Percentiles rank a stretch among this genome's conserved stretches.
Conservation (phyloP, 2,888 invertebrate genomes). For the Theretra japonica region DNA sequence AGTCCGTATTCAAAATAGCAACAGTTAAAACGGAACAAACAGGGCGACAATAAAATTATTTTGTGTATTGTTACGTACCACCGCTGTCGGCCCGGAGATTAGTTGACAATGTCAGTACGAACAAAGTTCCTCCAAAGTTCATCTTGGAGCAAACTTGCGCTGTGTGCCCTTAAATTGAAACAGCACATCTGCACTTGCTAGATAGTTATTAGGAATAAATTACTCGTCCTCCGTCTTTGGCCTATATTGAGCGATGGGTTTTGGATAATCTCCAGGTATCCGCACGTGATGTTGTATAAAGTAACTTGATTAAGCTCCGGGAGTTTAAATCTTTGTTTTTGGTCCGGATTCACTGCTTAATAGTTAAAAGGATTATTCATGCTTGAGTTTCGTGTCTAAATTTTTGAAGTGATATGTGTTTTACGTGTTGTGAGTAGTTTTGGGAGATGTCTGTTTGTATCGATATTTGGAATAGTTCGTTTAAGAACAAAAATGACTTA, state of each 20-base stretch:
- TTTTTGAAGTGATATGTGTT: neutral
- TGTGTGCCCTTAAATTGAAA: slow-evolving; percentile 81
- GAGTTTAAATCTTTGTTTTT: slow-evolving; percentile 7
- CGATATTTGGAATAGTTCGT: no score
- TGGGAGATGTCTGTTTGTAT: no score
- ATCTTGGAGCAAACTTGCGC: slow-evolving; percentile 68
- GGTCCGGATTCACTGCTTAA: neutral
- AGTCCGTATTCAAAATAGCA: neutral
- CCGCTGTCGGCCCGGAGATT: slow-evolving; percentile 72
- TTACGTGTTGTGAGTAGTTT: no score
- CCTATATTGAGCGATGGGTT: slow-evolving; percentile 13
- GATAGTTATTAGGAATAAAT: slow-evolving; percentile 75
- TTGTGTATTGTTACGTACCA: slow-evolving; percentile 59
- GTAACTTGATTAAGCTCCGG: slow-evolving; percentile 1
- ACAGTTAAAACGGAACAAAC: slow-evolving; percentile 33
- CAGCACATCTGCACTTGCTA: slow-evolving; percentile 78
- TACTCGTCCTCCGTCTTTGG: slow-evolving; percentile 43
- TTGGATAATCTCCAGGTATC: slow-evolving; percentile 25
- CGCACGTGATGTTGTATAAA: slow-evolving; percentile 22
- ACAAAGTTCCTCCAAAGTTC: slow-evolving; percentile 77
- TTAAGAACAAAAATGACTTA: no score
- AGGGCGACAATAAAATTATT: slow-evolving; percentile 45
- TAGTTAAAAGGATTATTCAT: neutral
- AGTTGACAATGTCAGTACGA: slow-evolving; percentile 80
- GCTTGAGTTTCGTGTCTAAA: neutral